These are phyloP conservation scores for Diceros bicornis DNA, from an alignment of 2,797 vertebrate species.

Conservation along the genomic window DNA sequence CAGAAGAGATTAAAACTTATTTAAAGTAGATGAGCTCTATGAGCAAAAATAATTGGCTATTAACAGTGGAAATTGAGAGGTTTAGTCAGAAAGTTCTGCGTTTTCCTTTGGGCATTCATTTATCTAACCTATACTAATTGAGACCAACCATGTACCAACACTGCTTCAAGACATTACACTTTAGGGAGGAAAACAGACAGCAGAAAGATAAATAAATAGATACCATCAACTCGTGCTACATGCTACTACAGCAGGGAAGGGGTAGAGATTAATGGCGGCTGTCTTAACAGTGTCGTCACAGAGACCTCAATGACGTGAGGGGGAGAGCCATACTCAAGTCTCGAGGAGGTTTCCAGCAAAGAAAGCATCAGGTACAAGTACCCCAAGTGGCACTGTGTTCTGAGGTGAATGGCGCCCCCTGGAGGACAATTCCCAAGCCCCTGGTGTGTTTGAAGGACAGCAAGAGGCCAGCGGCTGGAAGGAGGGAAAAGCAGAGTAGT, in stretches of 20 bases:
- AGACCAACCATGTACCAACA: not conserved
- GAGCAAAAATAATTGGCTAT: constrained; percentile 1
- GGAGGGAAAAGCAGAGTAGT: too few relatives aligned
- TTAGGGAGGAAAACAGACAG: not conserved
- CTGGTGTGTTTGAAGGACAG: not conserved
- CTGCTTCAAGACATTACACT: not conserved
- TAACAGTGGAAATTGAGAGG: not conserved
- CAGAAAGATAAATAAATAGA: not conserved
- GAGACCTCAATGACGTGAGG: not conserved
- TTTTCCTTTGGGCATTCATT: not conserved
- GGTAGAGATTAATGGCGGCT: fast-evolving
- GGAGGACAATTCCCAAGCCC: not conserved
- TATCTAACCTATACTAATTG: not conserved
- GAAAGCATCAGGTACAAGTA: fast-evolving
- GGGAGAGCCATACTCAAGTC: fast-evolving
- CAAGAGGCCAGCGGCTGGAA: not conserved
- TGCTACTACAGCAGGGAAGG: not conserved
- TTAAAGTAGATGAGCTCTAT: not conserved
- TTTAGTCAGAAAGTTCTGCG: not conserved
- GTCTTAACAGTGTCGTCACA: fast-evolving
- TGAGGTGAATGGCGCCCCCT: not conserved
- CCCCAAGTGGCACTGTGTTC: not conserved
- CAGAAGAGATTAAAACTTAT: not conserved
- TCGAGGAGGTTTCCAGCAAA: not conserved
- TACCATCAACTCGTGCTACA: not conserved